These are phyloP conservation scores for Sebastes fasciatus DNA, from an alignment of 2,113 vertebrate species.

Conservation along the genomic window DNA sequence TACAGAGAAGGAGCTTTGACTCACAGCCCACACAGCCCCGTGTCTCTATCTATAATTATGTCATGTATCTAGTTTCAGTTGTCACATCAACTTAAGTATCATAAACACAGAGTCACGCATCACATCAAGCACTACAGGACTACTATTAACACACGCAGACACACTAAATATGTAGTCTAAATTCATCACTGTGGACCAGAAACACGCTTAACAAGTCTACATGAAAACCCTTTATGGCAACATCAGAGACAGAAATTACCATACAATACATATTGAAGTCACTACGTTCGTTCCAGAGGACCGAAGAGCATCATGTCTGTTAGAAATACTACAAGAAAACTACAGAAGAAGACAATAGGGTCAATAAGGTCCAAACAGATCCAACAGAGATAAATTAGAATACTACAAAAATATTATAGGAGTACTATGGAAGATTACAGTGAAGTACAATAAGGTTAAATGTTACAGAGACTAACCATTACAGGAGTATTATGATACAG, in stretches of 20 bases:
- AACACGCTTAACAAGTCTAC: neutral
- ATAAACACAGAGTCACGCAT: neutral
- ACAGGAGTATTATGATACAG: neutral
- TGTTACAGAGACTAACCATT: neutral
- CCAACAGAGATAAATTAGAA: neutral
- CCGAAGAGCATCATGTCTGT: neutral
- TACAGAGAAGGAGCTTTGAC: constrained; percentile 8
- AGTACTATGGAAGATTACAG: neutral
- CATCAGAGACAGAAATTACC: neutral
- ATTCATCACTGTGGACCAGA: neutral
- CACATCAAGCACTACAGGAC: neutral
- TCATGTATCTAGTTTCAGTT: constrained; percentile 11
- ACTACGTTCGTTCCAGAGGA: neutral
- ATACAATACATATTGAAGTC: neutral
- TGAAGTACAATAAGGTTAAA: neutral
- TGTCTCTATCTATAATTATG: constrained; percentile 48
- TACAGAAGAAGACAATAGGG: neutral
- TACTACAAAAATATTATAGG: neutral
- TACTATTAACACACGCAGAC: neutral
- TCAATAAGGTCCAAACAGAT: neutral
- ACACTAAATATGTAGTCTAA: too few species aligned
- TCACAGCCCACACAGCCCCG: constrained; percentile 30
- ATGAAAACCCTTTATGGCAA: neutral
- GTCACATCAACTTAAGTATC: neutral
- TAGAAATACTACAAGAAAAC: neutral